phyloP scores from a whole-genome alignment of 2,888 invertebrate genomes.

The Platycnemis pennipes region DNA sequence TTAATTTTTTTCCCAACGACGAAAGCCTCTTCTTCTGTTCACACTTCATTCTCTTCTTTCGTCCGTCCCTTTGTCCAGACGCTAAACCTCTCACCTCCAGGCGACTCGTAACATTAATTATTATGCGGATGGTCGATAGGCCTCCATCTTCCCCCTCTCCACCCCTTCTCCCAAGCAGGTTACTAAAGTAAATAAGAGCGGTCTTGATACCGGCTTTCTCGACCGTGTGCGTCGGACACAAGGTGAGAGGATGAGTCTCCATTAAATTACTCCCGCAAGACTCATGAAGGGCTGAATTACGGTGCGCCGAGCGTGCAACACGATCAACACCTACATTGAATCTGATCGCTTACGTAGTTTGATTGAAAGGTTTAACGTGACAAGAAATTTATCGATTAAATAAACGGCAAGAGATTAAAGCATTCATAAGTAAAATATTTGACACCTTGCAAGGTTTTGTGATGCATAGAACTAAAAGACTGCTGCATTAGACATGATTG shows the following conservation, averaged over 20 bases:
- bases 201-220: background rate
- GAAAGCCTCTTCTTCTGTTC: background rate
- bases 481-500: too few species aligned
- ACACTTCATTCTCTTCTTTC: background rate
- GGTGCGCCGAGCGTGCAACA: too few species aligned
- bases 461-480: too few species aligned
- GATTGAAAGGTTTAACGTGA: too few species aligned
- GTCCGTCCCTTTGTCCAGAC: background rate
- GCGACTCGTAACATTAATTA: background rate
- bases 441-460: too few species aligned
- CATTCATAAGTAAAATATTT: too few species aligned
- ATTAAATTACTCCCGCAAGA: background rate
- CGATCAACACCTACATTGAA: too few species aligned
- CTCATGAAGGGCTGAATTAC: too few species aligned
- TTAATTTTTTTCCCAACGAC: background rate
- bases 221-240: background rate
- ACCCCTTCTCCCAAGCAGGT: background rate
- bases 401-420: too few species aligned
- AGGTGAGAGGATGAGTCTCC: background rate
- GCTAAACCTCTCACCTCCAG: background rate
- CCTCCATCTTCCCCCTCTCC: background rate
- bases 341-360: too few species aligned
- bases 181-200: background rate
- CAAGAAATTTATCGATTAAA: too few species aligned
- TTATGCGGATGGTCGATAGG: background rate